Evolutionary conservation across 2,797 vertebrate species (phyloP).

Genomic region (Chrosomus eos): DNA sequence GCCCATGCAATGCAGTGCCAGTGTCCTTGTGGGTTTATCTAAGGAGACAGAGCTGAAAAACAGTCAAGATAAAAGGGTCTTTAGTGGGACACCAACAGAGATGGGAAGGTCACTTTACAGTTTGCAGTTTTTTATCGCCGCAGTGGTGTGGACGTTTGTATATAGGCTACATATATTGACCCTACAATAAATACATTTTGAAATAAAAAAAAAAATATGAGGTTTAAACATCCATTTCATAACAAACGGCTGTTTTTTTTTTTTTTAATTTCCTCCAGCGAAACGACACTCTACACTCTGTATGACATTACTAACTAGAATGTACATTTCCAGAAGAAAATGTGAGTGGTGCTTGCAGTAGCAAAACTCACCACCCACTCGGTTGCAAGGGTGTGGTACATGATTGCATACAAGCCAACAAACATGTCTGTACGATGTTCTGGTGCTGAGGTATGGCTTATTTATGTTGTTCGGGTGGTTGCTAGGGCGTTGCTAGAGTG

Average conservation of each 20-base stretch:
- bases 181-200: background rate
- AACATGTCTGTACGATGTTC: too few relatives aligned
- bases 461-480: too few relatives aligned
- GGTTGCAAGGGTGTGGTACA: too few relatives aligned
- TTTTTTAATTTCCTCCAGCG: background rate
- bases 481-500: too few relatives aligned
- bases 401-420: too few relatives aligned
- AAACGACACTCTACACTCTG: background rate
- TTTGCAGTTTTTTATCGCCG: background rate
- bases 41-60: background rate
- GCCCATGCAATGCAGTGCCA: constrained; percentile 61
- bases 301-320: too few relatives aligned
- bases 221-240: background rate
- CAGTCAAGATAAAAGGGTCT: constrained; percentile 25
- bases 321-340: too few relatives aligned
- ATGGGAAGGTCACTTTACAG: background rate
- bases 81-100: background rate
- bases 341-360: too few relatives aligned
- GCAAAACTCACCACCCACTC: too few relatives aligned
- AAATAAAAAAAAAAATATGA: background rate
- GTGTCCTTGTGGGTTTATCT: constrained; percentile 53
- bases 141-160: background rate
- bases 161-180: background rate
- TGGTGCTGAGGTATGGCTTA: too few relatives aligned
- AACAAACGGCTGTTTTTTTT: background rate